A percentile compares a stretch with the other conserved stretches of the same genome.
These are phyloP conservation scores for Holocentrus rufus DNA, from an alignment of 2,797 vertebrate species.

Conservation along the genomic window DNA sequence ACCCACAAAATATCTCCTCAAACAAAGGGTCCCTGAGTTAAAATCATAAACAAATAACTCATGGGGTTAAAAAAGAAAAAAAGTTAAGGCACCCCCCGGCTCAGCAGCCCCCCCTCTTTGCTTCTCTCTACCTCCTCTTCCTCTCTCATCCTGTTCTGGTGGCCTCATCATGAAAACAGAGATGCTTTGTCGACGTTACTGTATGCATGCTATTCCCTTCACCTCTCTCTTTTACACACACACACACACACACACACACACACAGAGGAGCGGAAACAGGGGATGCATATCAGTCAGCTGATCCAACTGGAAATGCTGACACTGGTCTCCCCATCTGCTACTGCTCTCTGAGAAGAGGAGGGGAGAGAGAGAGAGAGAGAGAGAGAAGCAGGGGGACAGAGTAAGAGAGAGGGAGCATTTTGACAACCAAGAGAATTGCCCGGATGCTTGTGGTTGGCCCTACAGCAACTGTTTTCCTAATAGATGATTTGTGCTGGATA, in stretches of 20 bases:
- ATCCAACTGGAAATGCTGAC: constrained; percentile 78
- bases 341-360: constrained; percentile 40
- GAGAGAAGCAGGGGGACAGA: constrained; percentile 42
- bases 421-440: constrained; percentile 62
- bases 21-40: not conserved
- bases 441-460: constrained; percentile 70
- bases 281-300: constrained; percentile 76
- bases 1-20: not conserved
- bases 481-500: constrained; percentile 64
- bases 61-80: too few species aligned
- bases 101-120: constrained; percentile 14
- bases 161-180: constrained; percentile 60
- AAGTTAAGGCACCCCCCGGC: not conserved
- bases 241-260: constrained; percentile 31
- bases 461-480: constrained; percentile 67
- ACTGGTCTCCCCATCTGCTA: constrained; percentile 68
- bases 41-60: not conserved
- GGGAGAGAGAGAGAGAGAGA: constrained; percentile 12
- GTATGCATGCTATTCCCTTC: constrained; percentile 51
- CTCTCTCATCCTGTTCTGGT: constrained; percentile 50
- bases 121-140: not conserved
- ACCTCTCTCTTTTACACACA: constrained; percentile 48
- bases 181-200: constrained; percentile 57
- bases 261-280: constrained; percentile 58
- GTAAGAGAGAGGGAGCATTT: constrained; percentile 45